phyloP scores from a whole-genome alignment of 2,113 vertebrate genomes.

The Dasyornis broadbenti region DNA sequence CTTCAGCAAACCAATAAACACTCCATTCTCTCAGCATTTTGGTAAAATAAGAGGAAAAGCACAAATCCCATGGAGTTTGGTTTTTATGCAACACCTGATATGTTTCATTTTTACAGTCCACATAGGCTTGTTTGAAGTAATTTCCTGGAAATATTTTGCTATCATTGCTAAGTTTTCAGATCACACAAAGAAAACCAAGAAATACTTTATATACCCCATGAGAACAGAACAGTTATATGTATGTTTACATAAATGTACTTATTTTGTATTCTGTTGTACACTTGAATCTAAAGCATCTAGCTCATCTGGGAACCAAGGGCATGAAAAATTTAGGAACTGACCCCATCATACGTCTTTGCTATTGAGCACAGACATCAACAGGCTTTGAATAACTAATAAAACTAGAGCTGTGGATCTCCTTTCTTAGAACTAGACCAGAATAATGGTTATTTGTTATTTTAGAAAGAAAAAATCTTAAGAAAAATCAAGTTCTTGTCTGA shows the following conservation, averaged over 20 bases:
- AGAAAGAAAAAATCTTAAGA: neutral
- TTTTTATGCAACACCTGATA: neutral
- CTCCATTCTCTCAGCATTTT: neutral
- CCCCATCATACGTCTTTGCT: neutral
- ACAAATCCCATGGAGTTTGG: neutral
- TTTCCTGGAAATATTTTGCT: neutral
- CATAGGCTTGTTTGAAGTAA: neutral
- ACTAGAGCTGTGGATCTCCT: neutral
- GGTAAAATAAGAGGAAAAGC: neutral
- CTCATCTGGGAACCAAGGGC: neutral
- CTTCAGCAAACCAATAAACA: neutral
- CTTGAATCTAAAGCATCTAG: neutral
- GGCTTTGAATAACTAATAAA: neutral
- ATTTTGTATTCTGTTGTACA: neutral
- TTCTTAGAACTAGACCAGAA: neutral
- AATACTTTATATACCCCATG: neutral
- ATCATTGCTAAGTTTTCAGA: neutral
- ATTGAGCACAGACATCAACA: neutral
- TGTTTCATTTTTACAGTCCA: neutral
- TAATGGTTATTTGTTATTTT: neutral
- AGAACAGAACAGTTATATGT: neutral
- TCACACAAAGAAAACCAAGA: neutral
- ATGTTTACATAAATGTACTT: neutral
- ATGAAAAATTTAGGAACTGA: neutral
- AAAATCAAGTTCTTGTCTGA: neutral